Evolutionary conservation across 1,140 invertebrate species (phyloP), one percentile per base, ranked within the genome.

Genomic region (Drosophila albomicans): DNA sequence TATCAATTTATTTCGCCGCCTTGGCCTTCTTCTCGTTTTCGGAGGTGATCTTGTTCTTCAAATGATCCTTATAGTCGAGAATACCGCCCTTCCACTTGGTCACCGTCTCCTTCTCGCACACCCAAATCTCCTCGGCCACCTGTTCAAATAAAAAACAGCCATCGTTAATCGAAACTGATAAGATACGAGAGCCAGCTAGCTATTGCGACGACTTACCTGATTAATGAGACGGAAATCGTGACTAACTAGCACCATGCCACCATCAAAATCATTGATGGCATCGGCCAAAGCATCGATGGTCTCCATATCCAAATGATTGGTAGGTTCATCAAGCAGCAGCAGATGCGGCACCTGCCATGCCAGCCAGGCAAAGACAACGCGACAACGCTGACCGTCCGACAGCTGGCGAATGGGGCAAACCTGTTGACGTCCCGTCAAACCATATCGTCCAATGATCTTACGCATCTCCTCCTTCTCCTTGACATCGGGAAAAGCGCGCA

Each of bases 271-370:
- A 91, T 99, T 99, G 61, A 99, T 97, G 15, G 99, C 99, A 73
- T 99, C 98, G 7, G 98, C 99, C 6, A 99, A 93, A 0, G 99
- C 97, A 93, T 99, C 99, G 74, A 99, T 99, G 0, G 98, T 99
- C 94, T 99, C 99, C 96, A 99, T 99, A 91, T 99, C 99, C 92
- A 99, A 95, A 92, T 99, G 99, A 95, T 99, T 99, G 20, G 99
- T 99, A 79, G 99, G 99, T 95, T 99, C 99, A 93, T 99, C 99
- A 28, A 99, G 94, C 5, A 99, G 93, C 45, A 99, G 94, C 64
- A 99, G 93, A 94, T 99, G 98, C 4, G 99, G 99, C 28, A 95
- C 96, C 94, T 99, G 97, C 97, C 97, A 98, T 0, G 98, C 97
- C 54, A 99, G 93, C 96, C 97, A 99, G 3, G 99, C 99, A 94